phyloP scores from a whole-genome alignment of 1,140 invertebrate genomes.

The Druon quercuslanigerum region DNA sequence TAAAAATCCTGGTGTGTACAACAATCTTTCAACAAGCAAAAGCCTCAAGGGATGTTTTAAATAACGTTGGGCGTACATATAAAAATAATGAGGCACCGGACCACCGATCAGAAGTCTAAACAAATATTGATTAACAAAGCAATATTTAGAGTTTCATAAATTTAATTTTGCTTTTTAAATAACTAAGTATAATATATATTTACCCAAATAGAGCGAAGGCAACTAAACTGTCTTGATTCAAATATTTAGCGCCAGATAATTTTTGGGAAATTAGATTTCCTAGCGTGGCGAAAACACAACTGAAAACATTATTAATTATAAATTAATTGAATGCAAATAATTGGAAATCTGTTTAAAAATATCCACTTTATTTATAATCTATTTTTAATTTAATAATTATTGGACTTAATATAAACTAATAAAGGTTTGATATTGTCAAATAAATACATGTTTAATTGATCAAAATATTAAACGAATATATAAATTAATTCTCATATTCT shows the following conservation, averaged over 20 bases:
- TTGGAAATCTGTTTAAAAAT: too few species aligned
- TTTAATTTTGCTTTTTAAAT: constrained; percentile 1
- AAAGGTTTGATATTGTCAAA: too few species aligned
- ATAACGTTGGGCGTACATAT: constrained; percentile 74
- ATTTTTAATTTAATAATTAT: too few species aligned
- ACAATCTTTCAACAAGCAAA: constrained; percentile 80
- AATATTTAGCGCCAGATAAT: constrained; percentile 76
- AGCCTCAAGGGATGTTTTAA: constrained; percentile 74
- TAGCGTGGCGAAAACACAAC: constrained; percentile 77
- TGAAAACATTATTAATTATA: constrained; percentile 48
- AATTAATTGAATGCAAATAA: neutral
- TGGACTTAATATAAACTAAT: too few species aligned
- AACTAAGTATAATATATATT: constrained; percentile 44
- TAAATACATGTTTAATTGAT: too few species aligned
- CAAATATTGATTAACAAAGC: neutral
- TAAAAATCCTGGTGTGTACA: constrained; percentile 83
- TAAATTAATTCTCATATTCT: too few species aligned
- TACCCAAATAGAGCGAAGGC: constrained; percentile 85
- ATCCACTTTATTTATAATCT: too few species aligned
- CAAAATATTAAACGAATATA: too few species aligned
- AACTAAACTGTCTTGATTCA: constrained; percentile 80
- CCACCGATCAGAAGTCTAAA: constrained; percentile 83
- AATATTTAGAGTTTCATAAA: constrained; percentile 18
- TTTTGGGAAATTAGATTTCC: constrained; percentile 82
- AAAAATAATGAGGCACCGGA: constrained; percentile 84